These are phyloP conservation scores for Cavia aperea DNA, from an alignment of 2,113 vertebrate genomes.

Conservation along the genomic window DNA sequence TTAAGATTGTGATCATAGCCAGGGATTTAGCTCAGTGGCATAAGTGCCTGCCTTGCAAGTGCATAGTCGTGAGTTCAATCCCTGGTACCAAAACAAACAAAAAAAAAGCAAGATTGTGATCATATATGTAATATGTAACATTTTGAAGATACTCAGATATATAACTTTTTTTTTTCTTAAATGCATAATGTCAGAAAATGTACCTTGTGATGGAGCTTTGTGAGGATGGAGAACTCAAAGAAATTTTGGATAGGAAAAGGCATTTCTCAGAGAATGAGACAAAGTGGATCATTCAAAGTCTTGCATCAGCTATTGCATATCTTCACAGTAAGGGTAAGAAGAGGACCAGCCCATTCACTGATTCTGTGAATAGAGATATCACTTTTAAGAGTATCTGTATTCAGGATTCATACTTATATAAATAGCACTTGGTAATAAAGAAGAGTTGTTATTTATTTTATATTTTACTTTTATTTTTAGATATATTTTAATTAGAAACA, in stretches of 20 bases:
- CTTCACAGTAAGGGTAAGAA: conserved; percentile 84
- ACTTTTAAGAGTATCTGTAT: conserved; percentile 23
- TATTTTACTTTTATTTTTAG: background rate
- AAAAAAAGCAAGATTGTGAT: background rate
- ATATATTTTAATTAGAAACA: conserved; percentile 41
- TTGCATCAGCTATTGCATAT: conserved; percentile 80
- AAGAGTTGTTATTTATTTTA: conserved; percentile 1
- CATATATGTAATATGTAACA: background rate
- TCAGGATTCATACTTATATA: conserved; percentile 28
- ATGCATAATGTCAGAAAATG: conserved; percentile 75
- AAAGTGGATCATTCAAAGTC: conserved; percentile 80
- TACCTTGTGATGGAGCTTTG: conserved; percentile 87
- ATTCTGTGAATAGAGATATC: background rate
- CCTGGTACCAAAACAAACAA: too few relatives aligned
- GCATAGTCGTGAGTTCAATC: too few relatives aligned
- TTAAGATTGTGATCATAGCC: background rate
- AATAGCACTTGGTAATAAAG: background rate
- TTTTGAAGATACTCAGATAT: background rate
- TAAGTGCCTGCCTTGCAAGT: too few relatives aligned
- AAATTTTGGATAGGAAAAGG: conserved; percentile 77
- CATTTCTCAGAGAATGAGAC: conserved; percentile 84
- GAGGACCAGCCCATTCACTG: background rate
- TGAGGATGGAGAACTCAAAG: conserved; percentile 83
- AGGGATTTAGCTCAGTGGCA: too few relatives aligned
- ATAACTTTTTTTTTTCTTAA: conserved; percentile 51